These are phyloP conservation scores for Bursaphelenchus mucronatus DNA, from an alignment of 1,140 invertebrate species.

Conservation along the genomic window DNA sequence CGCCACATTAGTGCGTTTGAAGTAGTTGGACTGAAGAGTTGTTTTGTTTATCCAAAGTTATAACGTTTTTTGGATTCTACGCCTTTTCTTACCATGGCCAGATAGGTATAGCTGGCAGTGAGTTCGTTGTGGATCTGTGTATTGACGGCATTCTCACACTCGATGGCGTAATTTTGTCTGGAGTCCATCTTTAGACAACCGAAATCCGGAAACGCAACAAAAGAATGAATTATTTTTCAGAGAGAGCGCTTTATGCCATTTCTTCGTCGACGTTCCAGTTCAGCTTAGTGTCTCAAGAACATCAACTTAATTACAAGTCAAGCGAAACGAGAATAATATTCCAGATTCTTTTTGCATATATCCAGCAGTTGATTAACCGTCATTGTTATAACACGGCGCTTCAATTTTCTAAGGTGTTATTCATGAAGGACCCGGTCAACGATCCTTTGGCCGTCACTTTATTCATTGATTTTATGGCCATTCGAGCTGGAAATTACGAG, in stretches of 20 bases:
- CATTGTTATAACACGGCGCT: conserved; percentile 38
- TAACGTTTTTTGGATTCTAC: not conserved
- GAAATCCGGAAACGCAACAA: not conserved
- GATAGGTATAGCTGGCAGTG: conserved; percentile 75
- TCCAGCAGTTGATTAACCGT: conserved; percentile 30
- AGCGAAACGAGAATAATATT: conserved; percentile 41
- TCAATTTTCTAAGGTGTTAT: conserved; percentile 44
- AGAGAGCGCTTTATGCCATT: conserved; percentile 39
- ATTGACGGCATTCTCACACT: conserved; percentile 73
- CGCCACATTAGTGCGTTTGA: conserved; percentile 75
- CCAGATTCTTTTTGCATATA: conserved; percentile 28
- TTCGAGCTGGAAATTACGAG: conserved; percentile 32
- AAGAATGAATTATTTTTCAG: conserved; percentile 32
- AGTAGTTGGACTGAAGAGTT: conserved; percentile 67
- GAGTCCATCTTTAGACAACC: conserved; percentile 8
- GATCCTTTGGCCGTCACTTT: conserved; percentile 42
- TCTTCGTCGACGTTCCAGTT: conserved; percentile 36
- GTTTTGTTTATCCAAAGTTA: conserved; percentile 1
- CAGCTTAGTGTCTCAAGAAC: conserved; percentile 32
- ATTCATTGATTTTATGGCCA: conserved; percentile 42
- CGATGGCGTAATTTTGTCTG: conserved; percentile 74
- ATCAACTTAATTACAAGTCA: conserved; percentile 35
- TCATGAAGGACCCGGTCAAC: conserved; percentile 31
- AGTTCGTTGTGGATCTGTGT: conserved; percentile 83
- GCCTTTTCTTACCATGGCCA: conserved; percentile 69